Conservation (phyloP, 2,888 invertebrate genomes). For the Gandaritis pyraliata region DNA sequence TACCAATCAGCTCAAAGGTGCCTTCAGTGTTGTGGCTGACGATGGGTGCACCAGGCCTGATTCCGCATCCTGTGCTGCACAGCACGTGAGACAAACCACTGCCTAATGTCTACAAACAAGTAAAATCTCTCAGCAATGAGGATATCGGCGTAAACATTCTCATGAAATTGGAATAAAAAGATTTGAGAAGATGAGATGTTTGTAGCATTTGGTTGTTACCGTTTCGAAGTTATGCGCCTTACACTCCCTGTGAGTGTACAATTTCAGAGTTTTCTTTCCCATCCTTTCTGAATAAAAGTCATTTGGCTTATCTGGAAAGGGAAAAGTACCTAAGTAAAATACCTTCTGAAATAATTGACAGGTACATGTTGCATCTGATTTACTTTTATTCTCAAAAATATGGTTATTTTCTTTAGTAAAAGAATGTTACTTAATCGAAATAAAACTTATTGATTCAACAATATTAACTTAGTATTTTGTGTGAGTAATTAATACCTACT, state of each 20-base stretch:
- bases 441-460: too few species aligned
- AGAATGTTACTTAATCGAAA: too few species aligned
- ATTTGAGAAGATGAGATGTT: too few species aligned
- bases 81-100: constrained; percentile 68
- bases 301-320: constrained; percentile 62
- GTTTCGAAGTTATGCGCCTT: constrained; percentile 60
- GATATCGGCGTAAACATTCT: too few species aligned
- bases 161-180: too few species aligned
- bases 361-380: too few species aligned
- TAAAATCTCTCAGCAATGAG: too few species aligned
- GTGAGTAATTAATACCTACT: too few species aligned
- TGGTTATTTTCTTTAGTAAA: too few species aligned
- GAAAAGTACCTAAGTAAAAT: constrained; percentile 9
- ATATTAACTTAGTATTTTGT: too few species aligned
- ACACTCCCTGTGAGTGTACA: constrained; percentile 71
- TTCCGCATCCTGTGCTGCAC: constrained; percentile 72
- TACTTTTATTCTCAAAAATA: too few species aligned
- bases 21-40: constrained; percentile 63
- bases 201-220: constrained; percentile 44
- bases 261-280: constrained; percentile 68
- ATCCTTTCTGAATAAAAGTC: constrained; percentile 71
- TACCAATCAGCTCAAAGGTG: constrained; percentile 64
- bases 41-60: constrained; percentile 70
- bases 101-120: constrained; percentile 55
- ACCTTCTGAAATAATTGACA: too few species aligned